A percentile compares a stretch with the other conserved stretches of the same genome.
Evolutionary conservation across 2,113 vertebrate species (phyloP).

Genomic region (Geothlypis trichas): DNA sequence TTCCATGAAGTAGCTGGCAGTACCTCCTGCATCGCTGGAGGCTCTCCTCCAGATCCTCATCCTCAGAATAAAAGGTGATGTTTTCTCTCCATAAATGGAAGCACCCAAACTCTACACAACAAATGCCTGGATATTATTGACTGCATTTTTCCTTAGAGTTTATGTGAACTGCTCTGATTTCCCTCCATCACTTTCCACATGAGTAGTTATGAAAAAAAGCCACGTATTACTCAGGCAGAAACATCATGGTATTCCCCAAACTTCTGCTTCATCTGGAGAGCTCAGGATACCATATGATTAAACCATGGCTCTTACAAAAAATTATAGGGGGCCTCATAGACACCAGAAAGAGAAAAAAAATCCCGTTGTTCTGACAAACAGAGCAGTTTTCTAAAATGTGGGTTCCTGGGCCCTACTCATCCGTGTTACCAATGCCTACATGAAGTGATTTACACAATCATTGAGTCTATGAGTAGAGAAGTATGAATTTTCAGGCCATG

Average conservation of each 20-base stretch:
- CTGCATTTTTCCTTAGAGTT: not conserved
- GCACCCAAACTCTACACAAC: rapidly evolving
- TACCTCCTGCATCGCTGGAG: not conserved
- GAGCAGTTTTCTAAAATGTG: not conserved
- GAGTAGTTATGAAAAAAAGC: not conserved
- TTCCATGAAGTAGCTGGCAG: not conserved
- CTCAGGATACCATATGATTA: not conserved
- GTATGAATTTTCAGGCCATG: not conserved
- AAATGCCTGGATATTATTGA: not conserved
- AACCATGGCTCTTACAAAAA: not conserved
- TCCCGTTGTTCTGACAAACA: not conserved
- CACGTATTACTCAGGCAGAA: not conserved
- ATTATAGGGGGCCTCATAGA: rapidly evolving
- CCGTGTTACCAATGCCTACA: not conserved
- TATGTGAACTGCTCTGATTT: not conserved
- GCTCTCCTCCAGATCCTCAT: not conserved
- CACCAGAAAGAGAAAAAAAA: not conserved
- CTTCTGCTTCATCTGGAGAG: not conserved
- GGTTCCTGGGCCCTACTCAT: not conserved
- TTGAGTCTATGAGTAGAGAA: not conserved
- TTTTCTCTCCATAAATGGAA: not conserved
- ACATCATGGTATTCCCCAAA: not conserved
- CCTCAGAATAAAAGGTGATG: not conserved
- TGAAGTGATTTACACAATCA: not conserved
- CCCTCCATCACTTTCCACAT: not conserved